Conservation (phyloP, 2,797 vertebrate genomes). For the Microtus californicus region DNA sequence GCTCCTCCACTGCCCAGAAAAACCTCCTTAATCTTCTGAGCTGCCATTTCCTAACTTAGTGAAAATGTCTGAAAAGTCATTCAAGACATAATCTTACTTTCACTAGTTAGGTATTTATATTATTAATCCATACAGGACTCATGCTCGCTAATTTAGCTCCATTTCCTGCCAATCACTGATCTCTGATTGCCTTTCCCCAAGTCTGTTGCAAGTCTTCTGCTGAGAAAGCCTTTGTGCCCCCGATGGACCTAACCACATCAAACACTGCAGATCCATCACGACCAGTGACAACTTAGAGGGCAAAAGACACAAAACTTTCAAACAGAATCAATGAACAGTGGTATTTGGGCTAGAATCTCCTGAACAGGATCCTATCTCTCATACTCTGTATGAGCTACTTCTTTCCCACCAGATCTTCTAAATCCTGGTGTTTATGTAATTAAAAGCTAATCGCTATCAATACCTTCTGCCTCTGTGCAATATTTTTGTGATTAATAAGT, state of each 20-base stretch:
- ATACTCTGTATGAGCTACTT: not conserved
- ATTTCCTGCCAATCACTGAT: conserved; percentile 4
- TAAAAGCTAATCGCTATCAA: not conserved
- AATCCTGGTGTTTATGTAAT: not conserved
- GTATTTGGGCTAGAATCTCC: not conserved
- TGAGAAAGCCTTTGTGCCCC: not conserved
- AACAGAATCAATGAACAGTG: not conserved
- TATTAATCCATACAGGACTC: conserved; percentile 41
- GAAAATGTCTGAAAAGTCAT: not conserved
- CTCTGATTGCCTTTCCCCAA: conserved; percentile 19
- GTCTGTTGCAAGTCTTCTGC: conserved; percentile 1
- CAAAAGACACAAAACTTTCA: not conserved
- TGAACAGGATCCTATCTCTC: not conserved
- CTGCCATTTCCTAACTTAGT: not conserved
- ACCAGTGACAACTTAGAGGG: not conserved
- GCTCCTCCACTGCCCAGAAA: not conserved
- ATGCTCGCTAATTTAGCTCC: not conserved
- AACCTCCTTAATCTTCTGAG: not conserved
- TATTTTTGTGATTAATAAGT: conserved; percentile 39
- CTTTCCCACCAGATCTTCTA: not conserved
- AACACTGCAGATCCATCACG: not conserved
- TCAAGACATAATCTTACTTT: not conserved
- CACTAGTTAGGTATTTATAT: not conserved
- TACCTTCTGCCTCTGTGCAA: not conserved
- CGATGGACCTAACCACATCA: not conserved